Evolutionary conservation across 2,888 invertebrate species (phyloP).

Genomic region (Zygogramma bicolorata): DNA sequence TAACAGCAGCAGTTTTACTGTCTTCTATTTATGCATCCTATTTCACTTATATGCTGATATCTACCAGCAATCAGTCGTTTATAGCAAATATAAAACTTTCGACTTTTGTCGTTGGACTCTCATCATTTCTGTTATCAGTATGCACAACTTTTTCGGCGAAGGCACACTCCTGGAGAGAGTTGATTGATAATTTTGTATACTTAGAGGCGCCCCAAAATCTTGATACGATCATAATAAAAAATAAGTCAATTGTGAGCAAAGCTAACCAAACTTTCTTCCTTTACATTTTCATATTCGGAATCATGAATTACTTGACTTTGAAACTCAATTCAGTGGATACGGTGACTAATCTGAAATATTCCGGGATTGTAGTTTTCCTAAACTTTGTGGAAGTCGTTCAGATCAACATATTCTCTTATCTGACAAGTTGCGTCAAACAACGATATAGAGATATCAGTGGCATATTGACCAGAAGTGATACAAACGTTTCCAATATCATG

Average conservation of each 20-base stretch:
- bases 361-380: not conserved
- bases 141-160: not conserved
- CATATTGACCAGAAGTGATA: not conserved
- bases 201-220: not conserved
- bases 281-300: not conserved
- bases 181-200: not conserved
- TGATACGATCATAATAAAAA: not conserved
- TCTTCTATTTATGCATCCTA: not conserved
- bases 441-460: not conserved
- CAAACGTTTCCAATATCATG: not conserved
- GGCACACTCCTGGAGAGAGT: not conserved
- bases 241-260: not conserved
- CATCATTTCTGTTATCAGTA: not conserved
- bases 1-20: too few relatives aligned
- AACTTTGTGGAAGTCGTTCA: not conserved
- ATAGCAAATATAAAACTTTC: not conserved
- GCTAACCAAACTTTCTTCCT: not conserved
- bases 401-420: not conserved
- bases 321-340: not conserved
- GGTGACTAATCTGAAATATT: not conserved
- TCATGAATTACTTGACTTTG: not conserved
- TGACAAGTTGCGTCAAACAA: not conserved
- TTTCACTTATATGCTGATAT: too few relatives aligned
- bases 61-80: not conserved
- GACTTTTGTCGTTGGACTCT: not conserved